Evolutionary conservation across 2,113 vertebrate species (phyloP).

Genomic region (Paedocypris sp.): DNA sequence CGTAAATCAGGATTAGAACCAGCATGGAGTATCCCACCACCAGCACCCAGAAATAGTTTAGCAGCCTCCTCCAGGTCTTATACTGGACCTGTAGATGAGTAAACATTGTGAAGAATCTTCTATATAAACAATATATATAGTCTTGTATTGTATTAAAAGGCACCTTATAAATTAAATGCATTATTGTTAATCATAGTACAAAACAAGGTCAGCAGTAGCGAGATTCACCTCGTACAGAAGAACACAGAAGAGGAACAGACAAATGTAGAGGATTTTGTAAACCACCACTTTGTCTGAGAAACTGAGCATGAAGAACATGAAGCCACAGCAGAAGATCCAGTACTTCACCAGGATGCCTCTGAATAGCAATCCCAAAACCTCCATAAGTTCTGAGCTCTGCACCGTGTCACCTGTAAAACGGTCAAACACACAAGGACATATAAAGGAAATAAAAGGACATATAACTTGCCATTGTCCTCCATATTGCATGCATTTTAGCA

Average conservation of each 20-base stretch:
- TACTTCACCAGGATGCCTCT: slow-evolving; percentile 57
- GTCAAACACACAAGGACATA: neutral
- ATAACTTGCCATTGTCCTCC: neutral
- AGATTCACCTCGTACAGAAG: slow-evolving; percentile 59
- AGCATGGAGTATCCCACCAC: slow-evolving; percentile 64
- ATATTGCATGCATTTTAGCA: no score
- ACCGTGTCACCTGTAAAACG: slow-evolving; percentile 43
- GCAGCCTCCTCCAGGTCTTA: slow-evolving; percentile 50
- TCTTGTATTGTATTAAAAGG: no score
- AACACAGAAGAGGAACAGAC: slow-evolving; percentile 59
- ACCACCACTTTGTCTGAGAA: slow-evolving; percentile 57
- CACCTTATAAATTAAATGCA: no score
- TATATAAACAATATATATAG: neutral
- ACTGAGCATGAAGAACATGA: slow-evolving; percentile 64
- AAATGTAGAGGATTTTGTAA: slow-evolving; percentile 59
- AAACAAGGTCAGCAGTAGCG: no score
- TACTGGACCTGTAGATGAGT: slow-evolving; percentile 45
- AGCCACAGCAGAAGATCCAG: slow-evolving; percentile 65
- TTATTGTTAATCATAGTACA: no score
- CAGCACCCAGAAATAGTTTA: slow-evolving; percentile 63
- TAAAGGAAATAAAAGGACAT: neutral
- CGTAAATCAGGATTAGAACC: slow-evolving; percentile 61
- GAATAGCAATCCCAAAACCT: slow-evolving; percentile 51
- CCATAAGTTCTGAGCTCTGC: slow-evolving; percentile 39
- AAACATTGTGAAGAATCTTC: neutral